Evolutionary conservation across 2,113 vertebrate species (phyloP).

Genomic region (Crocuta crocuta): DNA sequence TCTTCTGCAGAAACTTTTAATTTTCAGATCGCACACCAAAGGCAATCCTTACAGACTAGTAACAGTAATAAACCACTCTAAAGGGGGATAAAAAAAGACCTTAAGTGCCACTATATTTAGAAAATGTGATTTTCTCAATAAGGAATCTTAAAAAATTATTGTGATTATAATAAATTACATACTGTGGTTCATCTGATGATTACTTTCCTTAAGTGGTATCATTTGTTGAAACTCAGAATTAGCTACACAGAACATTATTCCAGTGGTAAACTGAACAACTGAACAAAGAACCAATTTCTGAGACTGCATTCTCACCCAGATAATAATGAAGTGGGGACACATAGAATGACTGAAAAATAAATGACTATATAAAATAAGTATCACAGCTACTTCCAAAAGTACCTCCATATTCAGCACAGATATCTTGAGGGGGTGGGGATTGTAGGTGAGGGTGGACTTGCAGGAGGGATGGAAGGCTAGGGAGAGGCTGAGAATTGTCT

Average conservation of each 20-base stretch:
- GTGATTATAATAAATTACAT: conserved; percentile 48
- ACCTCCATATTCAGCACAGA: neutral
- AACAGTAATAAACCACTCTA: neutral
- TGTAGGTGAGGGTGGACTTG: neutral
- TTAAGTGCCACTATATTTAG: conserved; percentile 48
- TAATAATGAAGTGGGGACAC: neutral
- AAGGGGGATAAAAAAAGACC: neutral
- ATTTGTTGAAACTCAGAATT: conserved; percentile 6
- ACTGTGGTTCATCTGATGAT: neutral
- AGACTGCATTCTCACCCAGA: neutral
- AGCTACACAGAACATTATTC: neutral
- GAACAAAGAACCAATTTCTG: conserved; percentile 27
- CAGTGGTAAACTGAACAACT: neutral
- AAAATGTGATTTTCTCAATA: conserved; percentile 61
- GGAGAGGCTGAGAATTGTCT: neutral
- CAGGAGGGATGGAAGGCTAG: too few relatives aligned
- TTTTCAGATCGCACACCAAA: conserved; percentile 18
- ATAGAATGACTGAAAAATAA: neutral
- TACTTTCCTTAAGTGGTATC: conserved; percentile 9
- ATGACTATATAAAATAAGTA: neutral
- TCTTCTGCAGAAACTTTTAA: neutral
- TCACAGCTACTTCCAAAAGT: neutral
- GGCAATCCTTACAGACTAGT: neutral
- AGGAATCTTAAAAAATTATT: conserved; percentile 4
- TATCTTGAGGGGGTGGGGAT: neutral